These are phyloP conservation scores for Himantopus leucocephalus DNA, from an alignment of 2,113 vertebrate genomes.

Conservation along the genomic window DNA sequence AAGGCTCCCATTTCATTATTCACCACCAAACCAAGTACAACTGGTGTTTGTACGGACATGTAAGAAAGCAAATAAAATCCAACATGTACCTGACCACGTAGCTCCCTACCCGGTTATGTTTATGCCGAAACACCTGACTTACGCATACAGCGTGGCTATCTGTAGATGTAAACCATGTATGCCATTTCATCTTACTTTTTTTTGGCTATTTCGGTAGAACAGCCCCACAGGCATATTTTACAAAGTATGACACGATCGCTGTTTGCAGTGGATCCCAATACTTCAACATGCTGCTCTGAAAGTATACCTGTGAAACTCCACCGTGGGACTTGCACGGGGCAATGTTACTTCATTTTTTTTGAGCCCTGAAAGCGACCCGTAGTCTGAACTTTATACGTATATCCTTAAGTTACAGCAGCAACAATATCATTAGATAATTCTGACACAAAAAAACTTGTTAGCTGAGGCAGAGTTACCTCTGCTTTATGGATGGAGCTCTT, in stretches of 20 bases:
- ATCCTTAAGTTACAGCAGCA: not conserved
- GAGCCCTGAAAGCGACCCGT: not conserved
- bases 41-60: fast-evolving
- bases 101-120: not conserved
- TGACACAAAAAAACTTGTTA: not conserved
- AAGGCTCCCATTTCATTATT: not conserved
- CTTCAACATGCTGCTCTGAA: not conserved
- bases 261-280: not conserved
- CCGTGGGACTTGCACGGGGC: not conserved
- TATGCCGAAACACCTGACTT: not conserved
- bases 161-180: not conserved
- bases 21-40: not conserved
- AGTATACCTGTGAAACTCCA: not conserved
- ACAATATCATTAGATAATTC: not conserved
- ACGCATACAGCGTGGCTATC: not conserved
- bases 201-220: not conserved
- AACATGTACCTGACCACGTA: not conserved
- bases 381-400: not conserved
- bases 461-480: not conserved
- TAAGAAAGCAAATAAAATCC: not conserved
- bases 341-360: not conserved
- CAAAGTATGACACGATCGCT: not conserved
- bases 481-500: not conserved
- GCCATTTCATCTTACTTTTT: not conserved
- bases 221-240: not conserved